Conservation (phyloP, 2,888 invertebrate species). For the Branchinecta sandiegonensis region DNA sequence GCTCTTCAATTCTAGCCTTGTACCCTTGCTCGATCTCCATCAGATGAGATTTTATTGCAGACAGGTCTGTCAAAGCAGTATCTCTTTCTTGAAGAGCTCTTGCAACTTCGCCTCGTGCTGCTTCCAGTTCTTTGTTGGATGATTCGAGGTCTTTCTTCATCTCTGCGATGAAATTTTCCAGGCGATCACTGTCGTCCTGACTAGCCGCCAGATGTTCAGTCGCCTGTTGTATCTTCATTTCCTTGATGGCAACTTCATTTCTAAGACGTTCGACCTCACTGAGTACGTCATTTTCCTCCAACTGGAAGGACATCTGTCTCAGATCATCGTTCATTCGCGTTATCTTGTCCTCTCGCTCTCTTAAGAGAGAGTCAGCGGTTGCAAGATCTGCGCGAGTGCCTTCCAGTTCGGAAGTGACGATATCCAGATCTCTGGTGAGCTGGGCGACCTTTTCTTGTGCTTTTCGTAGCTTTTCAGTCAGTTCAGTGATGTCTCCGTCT, state of each 20-base stretch:
- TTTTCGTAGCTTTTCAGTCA: neutral
- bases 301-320: neutral
- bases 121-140: too few species aligned
- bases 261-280: neutral
- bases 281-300: neutral
- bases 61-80: too few species aligned
- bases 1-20: too few species aligned
- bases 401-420: neutral
- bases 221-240: neutral
- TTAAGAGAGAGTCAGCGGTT: neutral
- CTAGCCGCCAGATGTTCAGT: neutral
- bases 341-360: constrained; percentile 3
- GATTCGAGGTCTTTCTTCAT: too few species aligned
- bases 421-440: neutral
- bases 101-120: too few species aligned
- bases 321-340: neutral
- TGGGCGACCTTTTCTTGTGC: neutral
- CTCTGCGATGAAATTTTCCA: too few species aligned
- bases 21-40: too few species aligned
- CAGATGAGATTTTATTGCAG: too few species aligned
- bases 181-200: too few species aligned
- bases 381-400: neutral
- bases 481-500: neutral
- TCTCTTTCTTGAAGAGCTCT: too few species aligned
- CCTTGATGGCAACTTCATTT: neutral